Evolutionary conservation across 2,113 vertebrate species (phyloP).

Genomic region (Odobenus rosmarus): DNA sequence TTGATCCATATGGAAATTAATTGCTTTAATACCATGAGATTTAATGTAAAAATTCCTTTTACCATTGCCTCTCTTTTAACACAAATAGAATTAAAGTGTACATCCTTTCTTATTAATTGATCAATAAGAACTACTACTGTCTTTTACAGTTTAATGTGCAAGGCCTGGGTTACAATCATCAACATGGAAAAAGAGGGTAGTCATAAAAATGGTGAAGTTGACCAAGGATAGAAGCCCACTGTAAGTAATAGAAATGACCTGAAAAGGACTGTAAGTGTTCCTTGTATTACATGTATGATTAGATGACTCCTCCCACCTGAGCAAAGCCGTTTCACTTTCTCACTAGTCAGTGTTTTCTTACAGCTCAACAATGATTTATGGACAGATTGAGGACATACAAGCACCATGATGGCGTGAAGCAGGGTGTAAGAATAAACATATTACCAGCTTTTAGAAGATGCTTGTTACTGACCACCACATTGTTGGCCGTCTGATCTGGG

Average conservation of each 20-base stretch:
- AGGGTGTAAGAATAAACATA: slow-evolving; percentile 20
- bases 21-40: background rate
- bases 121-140: background rate
- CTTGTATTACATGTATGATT: background rate
- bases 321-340: background rate
- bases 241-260: background rate
- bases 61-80: background rate
- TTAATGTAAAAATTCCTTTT: background rate
- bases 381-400: slow-evolving; percentile 1
- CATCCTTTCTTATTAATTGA: background rate
- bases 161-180: background rate
- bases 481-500: background rate
- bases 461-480: background rate
- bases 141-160: slow-evolving; percentile 27
- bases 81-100: background rate
- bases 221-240: background rate
- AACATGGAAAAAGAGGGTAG: background rate
- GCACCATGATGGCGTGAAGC: background rate
- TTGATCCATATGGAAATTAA: background rate
- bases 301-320: slow-evolving; percentile 1
- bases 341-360: background rate
- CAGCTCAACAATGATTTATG: background rate
- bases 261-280: background rate
- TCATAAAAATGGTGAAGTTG: background rate
- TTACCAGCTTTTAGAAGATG: background rate